phyloP scores from a whole-genome alignment of 2,888 invertebrate genomes.

The Dicyrtomina minuta region DNA sequence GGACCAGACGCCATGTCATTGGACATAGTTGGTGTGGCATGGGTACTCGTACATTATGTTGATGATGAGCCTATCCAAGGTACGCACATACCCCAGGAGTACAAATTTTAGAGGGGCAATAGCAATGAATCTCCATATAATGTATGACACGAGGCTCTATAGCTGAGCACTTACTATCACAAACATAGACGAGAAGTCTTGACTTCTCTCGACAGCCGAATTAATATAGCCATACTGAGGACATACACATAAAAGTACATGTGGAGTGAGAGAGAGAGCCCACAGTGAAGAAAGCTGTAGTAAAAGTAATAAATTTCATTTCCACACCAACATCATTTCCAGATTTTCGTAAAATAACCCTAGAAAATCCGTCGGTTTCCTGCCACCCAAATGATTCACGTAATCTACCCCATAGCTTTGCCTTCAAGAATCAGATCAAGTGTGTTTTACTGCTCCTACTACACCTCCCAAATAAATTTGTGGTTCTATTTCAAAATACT shows the following conservation, averaged over 20 bases:
- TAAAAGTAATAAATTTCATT: conserved; percentile 43
- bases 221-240: not conserved
- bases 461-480: no score
- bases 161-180: conserved; percentile 24
- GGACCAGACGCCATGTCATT: not conserved
- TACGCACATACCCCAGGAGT: not conserved
- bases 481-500: no score
- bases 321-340: conserved; percentile 43
- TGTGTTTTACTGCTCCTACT: not conserved
- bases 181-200: no score
- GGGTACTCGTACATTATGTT: no score
- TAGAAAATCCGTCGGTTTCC: conserved; percentile 25
- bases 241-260: no score
- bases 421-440: conserved; percentile 20
- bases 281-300: conserved; percentile 21
- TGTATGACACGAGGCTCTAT: conserved; percentile 36
- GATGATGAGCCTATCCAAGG: no score
- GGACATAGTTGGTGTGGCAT: no score
- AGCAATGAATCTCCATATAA: conserved; percentile 48
- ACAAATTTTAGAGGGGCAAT: conserved; percentile 41
- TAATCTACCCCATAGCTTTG: conserved; percentile 1
- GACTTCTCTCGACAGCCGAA: no score
- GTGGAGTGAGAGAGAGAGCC: conserved; percentile 8
- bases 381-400: conserved; percentile 30
- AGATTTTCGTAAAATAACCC: conserved; percentile 41